These are phyloP conservation scores for Barbus barbus DNA, from an alignment of 2,113 vertebrate genomes.

Conservation along the genomic window DNA sequence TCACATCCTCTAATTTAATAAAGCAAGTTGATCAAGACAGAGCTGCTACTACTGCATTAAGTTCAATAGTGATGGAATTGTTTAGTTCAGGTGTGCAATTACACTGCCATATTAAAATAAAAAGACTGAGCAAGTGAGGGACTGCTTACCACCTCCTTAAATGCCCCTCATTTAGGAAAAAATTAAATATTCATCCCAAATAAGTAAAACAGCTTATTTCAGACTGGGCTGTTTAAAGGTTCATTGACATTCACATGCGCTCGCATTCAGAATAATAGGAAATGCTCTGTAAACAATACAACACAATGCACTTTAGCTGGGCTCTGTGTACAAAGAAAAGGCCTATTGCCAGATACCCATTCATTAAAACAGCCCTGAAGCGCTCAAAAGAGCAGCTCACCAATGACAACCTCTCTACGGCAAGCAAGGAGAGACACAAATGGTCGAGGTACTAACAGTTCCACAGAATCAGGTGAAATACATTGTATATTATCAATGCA, in stretches of 20 bases:
- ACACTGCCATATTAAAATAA: not conserved
- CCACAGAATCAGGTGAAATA: not conserved
- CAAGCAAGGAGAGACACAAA: slow-evolving; percentile 60
- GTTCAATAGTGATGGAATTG: not conserved
- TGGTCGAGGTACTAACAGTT: slow-evolving; percentile 11
- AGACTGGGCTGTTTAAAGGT: not conserved
- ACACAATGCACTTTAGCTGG: slow-evolving; percentile 68
- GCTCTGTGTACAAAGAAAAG: slow-evolving; percentile 70
- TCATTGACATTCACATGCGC: slow-evolving; percentile 48
- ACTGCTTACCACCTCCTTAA: no score
- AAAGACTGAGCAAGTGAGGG: not conserved
- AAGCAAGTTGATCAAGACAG: slow-evolving; percentile 39
- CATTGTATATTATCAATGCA: not conserved
- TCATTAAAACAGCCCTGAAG: slow-evolving; percentile 58
- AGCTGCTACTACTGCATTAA: not conserved
- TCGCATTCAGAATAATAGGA: slow-evolving; percentile 60
- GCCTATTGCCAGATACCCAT: slow-evolving; percentile 69
- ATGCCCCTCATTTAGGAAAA: not conserved
- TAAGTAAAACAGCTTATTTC: not conserved
- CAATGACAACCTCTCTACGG: slow-evolving; percentile 64
- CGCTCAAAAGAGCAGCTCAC: slow-evolving; percentile 55
- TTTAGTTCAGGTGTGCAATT: slow-evolving; percentile 21
- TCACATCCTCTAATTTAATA: not conserved
- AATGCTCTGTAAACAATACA: slow-evolving; percentile 70
- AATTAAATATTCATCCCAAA: not conserved